A percentile compares a stretch with the other conserved stretches of the same genome.
These are phyloP conservation scores for Lordiphosa mommai DNA, from an alignment of 1,140 invertebrate species.

Conservation along the genomic window DNA sequence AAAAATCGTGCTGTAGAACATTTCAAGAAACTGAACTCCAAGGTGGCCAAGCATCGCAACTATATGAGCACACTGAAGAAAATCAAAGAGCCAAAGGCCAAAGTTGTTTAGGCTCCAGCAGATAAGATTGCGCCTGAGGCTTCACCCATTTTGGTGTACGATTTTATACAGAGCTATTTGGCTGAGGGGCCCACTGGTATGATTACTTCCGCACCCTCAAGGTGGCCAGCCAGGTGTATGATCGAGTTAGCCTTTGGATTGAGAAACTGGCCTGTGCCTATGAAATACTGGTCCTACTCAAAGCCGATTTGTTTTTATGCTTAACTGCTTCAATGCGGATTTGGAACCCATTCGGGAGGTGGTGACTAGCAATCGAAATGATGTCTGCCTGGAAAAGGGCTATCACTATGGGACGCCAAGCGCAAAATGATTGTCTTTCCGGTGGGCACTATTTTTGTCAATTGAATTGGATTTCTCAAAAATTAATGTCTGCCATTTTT, in stretches of 20 bases:
- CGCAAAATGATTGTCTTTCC: constrained; percentile 64
- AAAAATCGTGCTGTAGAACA: constrained; percentile 19
- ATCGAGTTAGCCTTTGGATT: constrained; percentile 61
- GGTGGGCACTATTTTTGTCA: constrained; percentile 68
- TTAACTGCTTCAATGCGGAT: constrained; percentile 61
- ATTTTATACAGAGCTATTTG: constrained; percentile 59
- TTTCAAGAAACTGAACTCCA: constrained; percentile 20
- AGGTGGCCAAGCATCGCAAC: constrained; percentile 25
- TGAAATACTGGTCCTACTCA: constrained; percentile 47
- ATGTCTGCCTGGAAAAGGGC: constrained; percentile 44
- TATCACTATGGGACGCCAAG: constrained; percentile 63
- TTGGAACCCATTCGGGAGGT: constrained; percentile 20
- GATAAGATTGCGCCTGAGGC: constrained; percentile 22
- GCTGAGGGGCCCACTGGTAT: constrained; percentile 38
- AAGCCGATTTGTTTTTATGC: constrained; percentile 15
- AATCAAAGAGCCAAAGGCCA: constrained; percentile 45
- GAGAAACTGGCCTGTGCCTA: constrained; percentile 65
- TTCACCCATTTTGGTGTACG: constrained; percentile 50
- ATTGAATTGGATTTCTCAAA: no score
- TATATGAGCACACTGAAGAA: constrained; percentile 28
- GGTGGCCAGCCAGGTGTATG: constrained; percentile 48
- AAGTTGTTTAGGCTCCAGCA: constrained; percentile 34
- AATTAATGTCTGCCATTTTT: no score
- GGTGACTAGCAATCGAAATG: constrained; percentile 14
- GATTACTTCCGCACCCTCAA: constrained; percentile 67